Base-by-base conservation (phyloP, 2,888 invertebrate genomes). In the Limnephilus marmoratus region DNA sequence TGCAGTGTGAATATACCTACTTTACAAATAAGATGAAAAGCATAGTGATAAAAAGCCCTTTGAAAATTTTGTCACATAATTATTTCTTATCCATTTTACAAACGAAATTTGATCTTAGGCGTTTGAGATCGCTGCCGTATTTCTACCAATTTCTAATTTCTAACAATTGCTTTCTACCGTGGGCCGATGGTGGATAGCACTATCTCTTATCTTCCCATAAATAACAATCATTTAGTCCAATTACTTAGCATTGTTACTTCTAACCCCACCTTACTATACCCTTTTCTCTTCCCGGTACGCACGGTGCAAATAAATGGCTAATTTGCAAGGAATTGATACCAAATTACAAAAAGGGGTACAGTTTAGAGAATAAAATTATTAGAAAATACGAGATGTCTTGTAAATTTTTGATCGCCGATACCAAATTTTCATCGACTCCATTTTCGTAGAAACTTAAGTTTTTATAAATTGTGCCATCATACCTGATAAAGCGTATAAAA, bases 201-300 rank as follows among this genome's bases (percentile, higher is more conserved):
- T 93, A 93, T 93, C 92, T 85, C 81, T 82, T 81, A 92, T 90
- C 92, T 85, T 83, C 45, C 91, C 92, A 92, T 93, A 93, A 93
- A 93, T 93, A 91, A 93, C 93, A 90, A 93, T 92, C 93, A 93
- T 93, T 93, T 92, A 82, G 91, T 89, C 91, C 93, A 93, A 93
- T 93, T 93, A 93, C 93, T 93, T 92, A 93, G 93, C 81, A 81
- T 93, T 93, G 93, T 93, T 93, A 81, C 89, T 86, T 80, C 83
- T 87, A 87, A 90, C 89, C 90, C 80, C 85, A 68, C 45, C 85
- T 90, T 29, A 29, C 87, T 24, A 24, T 53, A 29, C 87, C 87
- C 53, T 34, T 85, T 29, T 29, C 87, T 29, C 85, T 85, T 41
- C 85, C 86, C 45, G 29, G n/a, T 45, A 45, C n/a, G 41, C 37